Base-by-base conservation (phyloP, 2,888 invertebrate species). In the Drosophila yooni region DNA sequence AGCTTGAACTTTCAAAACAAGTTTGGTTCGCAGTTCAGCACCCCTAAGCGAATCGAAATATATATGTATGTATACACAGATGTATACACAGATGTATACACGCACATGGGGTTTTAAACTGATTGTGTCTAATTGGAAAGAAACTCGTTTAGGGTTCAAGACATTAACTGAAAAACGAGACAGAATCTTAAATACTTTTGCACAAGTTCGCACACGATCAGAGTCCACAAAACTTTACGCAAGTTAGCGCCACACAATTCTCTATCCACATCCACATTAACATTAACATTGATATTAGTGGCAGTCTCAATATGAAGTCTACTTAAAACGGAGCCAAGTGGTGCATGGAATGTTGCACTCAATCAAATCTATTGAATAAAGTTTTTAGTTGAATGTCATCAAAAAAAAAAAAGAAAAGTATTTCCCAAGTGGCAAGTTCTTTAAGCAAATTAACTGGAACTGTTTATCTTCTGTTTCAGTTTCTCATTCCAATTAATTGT, bases 81-180 rank as follows among this genome's bases (percentile, higher is more conserved):
- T 40, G 10, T 40, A 6, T 13, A 46, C 8, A 38, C 8, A 38
- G 8, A 8, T 38, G 8, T 18, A n/a, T 2, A 25, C 46, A 46
- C 25, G 46, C 46, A 46, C 25, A 46, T 46, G 46, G 46, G 8
- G 46, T 46, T 46, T 69, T 66, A 69, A 76, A 82, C 80, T 62
- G 69, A 85, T 76, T 74, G 57, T 40, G 68, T 62, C 51, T 68
- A 57, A 54, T 57, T 18, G 40, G 13, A 29, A 38, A 73, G 79
- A 79, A 85, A 69, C 52, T 52, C 61, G 83, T 82, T 82, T 82
- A 59, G 74, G 73, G 74, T 73, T 56, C 64, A 61, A 68, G 50
- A 25, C 38, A 46, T 43, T 18, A 43, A 38, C 46, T 48, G 56
- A 69, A 70, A 65, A 58, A 70, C 61, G 36, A 64, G 43, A 33